Evolutionary conservation across 2,888 invertebrate species (phyloP).

Genomic region (Polydesmus complanatus): DNA sequence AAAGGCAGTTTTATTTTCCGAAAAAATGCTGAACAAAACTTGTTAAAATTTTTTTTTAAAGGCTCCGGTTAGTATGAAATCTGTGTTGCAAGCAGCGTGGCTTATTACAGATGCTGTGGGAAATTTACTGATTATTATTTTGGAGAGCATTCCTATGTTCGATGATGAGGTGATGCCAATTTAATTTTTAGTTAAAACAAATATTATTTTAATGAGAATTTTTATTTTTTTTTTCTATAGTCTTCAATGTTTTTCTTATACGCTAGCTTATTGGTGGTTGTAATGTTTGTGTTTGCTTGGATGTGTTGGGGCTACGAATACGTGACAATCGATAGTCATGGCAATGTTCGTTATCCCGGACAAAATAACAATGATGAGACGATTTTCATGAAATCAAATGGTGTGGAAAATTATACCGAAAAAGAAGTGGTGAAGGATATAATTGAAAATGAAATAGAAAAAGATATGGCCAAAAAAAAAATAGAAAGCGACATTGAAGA

Average conservation of each 20-base stretch:
- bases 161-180: slow-evolving; percentile 48
- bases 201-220: background rate
- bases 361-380: background rate
- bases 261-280: slow-evolving; percentile 66
- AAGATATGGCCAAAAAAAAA: too few relatives aligned
- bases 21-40: too few relatives aligned
- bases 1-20: background rate
- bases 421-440: too few relatives aligned
- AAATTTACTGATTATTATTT: slow-evolving; percentile 78
- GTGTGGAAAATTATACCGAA: too few relatives aligned
- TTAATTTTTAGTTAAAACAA: background rate
- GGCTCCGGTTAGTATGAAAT: slow-evolving; percentile 86
- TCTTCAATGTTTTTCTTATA: slow-evolving; percentile 76
- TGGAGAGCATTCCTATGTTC: slow-evolving; percentile 64
- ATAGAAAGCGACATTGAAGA: too few relatives aligned
- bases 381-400: too few relatives aligned
- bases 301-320: slow-evolving; percentile 71
- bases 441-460: too few relatives aligned
- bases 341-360: background rate
- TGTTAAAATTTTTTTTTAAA: slow-evolving; percentile 4
- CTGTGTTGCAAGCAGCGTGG: slow-evolving; percentile 83
- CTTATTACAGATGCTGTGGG: slow-evolving; percentile 84
- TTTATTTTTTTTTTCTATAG: slow-evolving; percentile 40
- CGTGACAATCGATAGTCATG: slow-evolving; percentile 26
- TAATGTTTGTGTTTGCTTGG: slow-evolving; percentile 63